Percentiles rank a stretch among this genome's conserved stretches.
Conservation (phyloP, 2,797 vertebrate species). For the Enteromius radiatus region DNA sequence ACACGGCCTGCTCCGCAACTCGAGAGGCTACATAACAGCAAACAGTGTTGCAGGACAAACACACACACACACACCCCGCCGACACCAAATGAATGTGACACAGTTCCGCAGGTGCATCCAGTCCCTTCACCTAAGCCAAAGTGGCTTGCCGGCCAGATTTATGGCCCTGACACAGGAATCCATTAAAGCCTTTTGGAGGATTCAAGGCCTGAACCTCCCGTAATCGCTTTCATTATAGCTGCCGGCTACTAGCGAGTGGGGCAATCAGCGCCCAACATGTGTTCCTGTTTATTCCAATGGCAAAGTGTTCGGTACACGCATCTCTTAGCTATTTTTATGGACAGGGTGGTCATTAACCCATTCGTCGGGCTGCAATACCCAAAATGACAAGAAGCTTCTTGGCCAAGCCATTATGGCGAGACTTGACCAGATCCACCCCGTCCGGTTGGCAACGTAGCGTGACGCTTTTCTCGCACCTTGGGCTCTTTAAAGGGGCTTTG, state of each 20-base stretch:
- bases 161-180: conserved; percentile 84
- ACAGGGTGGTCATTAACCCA: conserved; percentile 76
- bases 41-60: conserved; percentile 57
- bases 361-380: conserved; percentile 32
- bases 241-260: conserved; percentile 74
- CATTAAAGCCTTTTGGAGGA: conserved; percentile 85
- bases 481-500: conserved; percentile 55
- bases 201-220: conserved; percentile 77
- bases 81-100: conserved; percentile 67
- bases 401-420: conserved; percentile 24
- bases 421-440: conserved; percentile 5
- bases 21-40: conserved; percentile 70
- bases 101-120: conserved; percentile 81
- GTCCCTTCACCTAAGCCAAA: conserved; percentile 55
- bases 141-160: conserved; percentile 65
- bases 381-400: conserved; percentile 24
- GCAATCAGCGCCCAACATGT: conserved; percentile 80
- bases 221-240: conserved; percentile 83
- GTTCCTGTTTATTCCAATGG: conserved; percentile 81
- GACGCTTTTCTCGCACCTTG: conserved; percentile 35
- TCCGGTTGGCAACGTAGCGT: conserved; percentile 10
- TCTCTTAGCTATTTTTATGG: conserved; percentile 77
- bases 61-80: conserved; percentile 6
- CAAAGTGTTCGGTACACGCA: conserved; percentile 78
- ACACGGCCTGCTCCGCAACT: conserved; percentile 69